Base-by-base conservation (phyloP, 2,113 vertebrate genomes). In the Microcebus griseorufus region DNA sequence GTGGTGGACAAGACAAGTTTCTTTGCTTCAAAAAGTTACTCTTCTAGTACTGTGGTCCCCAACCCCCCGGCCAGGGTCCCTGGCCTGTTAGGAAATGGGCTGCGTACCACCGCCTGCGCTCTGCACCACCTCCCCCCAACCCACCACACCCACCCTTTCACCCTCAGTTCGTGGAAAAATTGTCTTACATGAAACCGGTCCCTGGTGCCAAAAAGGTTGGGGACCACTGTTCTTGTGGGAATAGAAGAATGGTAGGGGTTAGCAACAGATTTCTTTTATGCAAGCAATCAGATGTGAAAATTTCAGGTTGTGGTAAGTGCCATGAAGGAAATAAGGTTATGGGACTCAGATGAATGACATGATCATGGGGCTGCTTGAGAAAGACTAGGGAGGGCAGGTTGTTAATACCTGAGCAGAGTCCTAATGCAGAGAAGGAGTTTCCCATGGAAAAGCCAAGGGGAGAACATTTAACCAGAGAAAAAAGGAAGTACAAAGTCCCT, bases 81-180 rank as follows among this genome's bases (percentile, higher is more conserved):
- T 18, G 53, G 53, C 17, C 53, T 55, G 17, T 55, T 18, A 20
- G 53, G 53, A 55, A 55, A 55, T 55, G 53, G 53, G 17, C 53
- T 2, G 5, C 0, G 6, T 55, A 18, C 18, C 17, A 55, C 53
- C 1, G 17, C 53, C 53, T 55, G 17, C 17, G 1, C 53, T 55
- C 53, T 18, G 53, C 53, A 55, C 53, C 53, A 55, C 53, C 53
- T 55, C 17, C 53, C 17, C 53, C 53, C 17, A 55, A 55, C 53
- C 53, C 53, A 55, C 53, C 1, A 55, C 53, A 20, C 53, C 53
- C 17, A 18, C 53, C 16, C 16, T 55, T 5, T 16, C 53, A 55
- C 53, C 53, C 53, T 55, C 5, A 1, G 53, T 55, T 13, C 4
- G 1, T 53, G 51, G 51, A 17, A 55, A 55, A 55, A 55, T 55